Evolutionary conservation across 2,797 vertebrate genomes (phyloP).

Genomic region (Acanthornis magna): DNA sequence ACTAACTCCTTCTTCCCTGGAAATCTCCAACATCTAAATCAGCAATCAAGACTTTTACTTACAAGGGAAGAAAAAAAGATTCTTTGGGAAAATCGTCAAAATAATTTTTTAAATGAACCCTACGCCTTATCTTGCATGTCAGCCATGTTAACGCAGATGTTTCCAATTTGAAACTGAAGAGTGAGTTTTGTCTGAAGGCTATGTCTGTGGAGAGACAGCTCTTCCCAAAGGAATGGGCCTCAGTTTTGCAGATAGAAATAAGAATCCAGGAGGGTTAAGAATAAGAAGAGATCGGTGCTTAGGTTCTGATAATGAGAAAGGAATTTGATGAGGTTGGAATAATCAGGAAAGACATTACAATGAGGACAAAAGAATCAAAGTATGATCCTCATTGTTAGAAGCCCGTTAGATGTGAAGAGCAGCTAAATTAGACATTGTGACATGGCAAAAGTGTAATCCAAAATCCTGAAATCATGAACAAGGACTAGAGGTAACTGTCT

Average conservation of each 20-base stretch:
- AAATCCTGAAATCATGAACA: background rate
- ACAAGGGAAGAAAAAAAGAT: background rate
- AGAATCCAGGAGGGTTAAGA: background rate
- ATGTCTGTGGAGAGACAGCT: background rate
- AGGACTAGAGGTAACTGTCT: background rate
- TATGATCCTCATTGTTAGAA: background rate
- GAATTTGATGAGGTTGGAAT: background rate
- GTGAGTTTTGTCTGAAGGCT: background rate
- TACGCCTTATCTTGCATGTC: background rate
- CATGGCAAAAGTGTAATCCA: background rate
- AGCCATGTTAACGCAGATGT: background rate
- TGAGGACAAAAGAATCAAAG: background rate
- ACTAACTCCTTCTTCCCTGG: background rate
- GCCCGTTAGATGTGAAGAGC: background rate
- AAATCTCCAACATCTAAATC: background rate
- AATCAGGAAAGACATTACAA: background rate
- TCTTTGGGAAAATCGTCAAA: background rate
- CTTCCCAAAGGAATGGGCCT: background rate
- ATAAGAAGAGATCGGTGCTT: background rate
- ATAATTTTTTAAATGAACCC: background rate
- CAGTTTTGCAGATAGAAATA: background rate
- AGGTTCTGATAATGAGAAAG: background rate
- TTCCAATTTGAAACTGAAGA: slow-evolving; percentile 5
- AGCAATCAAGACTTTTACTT: background rate
- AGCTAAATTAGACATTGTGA: background rate